Conservation (phyloP, 2,888 invertebrate species). For the Drosophila mimetica region DNA sequence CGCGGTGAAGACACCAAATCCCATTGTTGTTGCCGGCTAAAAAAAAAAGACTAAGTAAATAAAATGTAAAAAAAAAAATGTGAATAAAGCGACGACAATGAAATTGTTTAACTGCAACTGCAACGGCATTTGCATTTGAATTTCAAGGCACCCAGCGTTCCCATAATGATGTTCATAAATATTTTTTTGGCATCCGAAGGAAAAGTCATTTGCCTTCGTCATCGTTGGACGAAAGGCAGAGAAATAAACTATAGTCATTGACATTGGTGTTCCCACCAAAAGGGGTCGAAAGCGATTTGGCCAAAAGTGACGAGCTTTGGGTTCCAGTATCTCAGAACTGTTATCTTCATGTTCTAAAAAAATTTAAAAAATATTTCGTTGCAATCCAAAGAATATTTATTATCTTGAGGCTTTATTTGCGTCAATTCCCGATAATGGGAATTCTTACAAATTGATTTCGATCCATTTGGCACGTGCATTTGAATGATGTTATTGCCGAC, state of each 20-base stretch:
- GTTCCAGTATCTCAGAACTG: background rate
- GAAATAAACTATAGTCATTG: constrained; percentile 4
- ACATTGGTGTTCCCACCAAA: constrained; percentile 20
- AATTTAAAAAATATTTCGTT: no score
- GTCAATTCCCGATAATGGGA: background rate
- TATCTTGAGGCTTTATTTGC: background rate
- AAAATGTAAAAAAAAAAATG: background rate
- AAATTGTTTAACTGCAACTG: constrained; percentile 40
- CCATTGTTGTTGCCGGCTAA: constrained; percentile 5
- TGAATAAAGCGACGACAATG: constrained; percentile 26
- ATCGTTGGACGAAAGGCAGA: constrained; percentile 3
- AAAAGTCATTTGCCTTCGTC: constrained; percentile 12
- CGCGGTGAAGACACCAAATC: constrained; percentile 26
- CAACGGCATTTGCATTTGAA: constrained; percentile 12
- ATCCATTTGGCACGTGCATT: constrained; percentile 14
- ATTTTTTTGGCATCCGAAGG: constrained; percentile 11
- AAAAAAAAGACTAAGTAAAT: background rate
- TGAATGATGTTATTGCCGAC: constrained; percentile 13
- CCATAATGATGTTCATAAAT: constrained; percentile 35
- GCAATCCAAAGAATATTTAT: background rate
- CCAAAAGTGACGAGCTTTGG: background rate
- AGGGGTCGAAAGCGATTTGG: background rate
- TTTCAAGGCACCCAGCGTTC: constrained; percentile 24
- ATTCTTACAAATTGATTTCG: constrained; percentile 8
- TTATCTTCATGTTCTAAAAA: background rate